These are phyloP conservation scores for Aurelia sp. DNA, from an alignment of 30 jellyfish, hydroid and myxozoan species.

Conservation along the genomic window DNA sequence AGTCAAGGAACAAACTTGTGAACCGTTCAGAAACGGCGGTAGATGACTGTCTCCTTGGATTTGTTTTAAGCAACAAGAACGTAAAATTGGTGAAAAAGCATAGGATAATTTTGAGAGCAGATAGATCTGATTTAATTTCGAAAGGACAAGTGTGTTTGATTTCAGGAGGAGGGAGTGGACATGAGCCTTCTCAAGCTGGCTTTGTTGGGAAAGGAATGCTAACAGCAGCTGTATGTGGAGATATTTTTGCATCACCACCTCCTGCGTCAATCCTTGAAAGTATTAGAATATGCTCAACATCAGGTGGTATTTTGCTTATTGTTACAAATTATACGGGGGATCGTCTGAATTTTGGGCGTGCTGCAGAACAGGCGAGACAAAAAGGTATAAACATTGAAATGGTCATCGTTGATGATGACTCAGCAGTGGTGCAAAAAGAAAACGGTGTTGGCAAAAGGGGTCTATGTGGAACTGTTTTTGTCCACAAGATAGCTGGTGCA, in stretches of 20 bases:
- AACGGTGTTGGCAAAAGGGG: conserved; percentile 97
- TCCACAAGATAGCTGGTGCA: conserved; percentile 98
- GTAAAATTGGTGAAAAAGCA: conserved; percentile 54
- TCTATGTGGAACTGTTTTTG: conserved; percentile 93
- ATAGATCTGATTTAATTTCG: conserved; percentile 43
- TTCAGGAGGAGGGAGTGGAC: conserved; percentile 99
- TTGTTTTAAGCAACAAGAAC: conserved; percentile 40
- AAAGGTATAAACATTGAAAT: conserved; percentile 84
- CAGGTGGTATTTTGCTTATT: conserved; percentile 88
- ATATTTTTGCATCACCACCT: conserved; percentile 95
- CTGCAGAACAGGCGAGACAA: conserved; percentile 88
- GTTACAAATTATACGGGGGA: conserved; percentile 97
- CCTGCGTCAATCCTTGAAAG: conserved; percentile 81
- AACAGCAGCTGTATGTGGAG: conserved; percentile 98
- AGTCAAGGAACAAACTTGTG: conserved; percentile 40
- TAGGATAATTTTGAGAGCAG: conserved; percentile 73
- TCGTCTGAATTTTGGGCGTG: conserved; percentile 94
- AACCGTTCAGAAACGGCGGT: conserved; percentile 77
- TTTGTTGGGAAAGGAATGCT: conserved; percentile 95
- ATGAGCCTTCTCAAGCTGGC: conserved; percentile 97
- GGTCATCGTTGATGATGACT: conserved; percentile 97
- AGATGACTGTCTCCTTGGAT: conserved; percentile 81
- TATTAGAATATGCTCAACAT: conserved; percentile 71
- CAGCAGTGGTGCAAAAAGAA: conserved; percentile 84
- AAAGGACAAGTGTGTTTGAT: conserved; percentile 81